Percentiles rank a stretch among this genome's conserved stretches.
These are phyloP conservation scores for Drosophila prosaltans DNA, from an alignment of 1,140 invertebrate species.

Conservation along the genomic window DNA sequence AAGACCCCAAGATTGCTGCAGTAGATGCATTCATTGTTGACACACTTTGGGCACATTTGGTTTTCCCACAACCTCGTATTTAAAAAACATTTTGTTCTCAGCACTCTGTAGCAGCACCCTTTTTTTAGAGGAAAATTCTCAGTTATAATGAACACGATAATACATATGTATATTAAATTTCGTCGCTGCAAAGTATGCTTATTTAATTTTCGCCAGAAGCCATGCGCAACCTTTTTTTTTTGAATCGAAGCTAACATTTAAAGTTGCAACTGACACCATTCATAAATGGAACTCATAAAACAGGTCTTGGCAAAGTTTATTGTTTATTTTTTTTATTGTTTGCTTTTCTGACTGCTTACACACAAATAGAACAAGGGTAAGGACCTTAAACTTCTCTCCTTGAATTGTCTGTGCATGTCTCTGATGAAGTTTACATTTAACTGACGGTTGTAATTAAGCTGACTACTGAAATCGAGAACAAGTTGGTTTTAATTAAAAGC, in stretches of 20 bases:
- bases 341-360: background rate
- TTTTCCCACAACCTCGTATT: conserved; percentile 42
- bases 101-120: background rate
- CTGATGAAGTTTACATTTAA: background rate
- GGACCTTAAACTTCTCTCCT: conserved; percentile 33
- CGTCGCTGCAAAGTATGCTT: conserved; percentile 36
- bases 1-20: background rate
- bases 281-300: conserved; percentile 24
- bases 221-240: too few relatives aligned
- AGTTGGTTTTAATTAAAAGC: conserved; percentile 39
- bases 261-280: background rate
- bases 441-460: conserved; percentile 48
- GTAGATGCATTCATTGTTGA: conserved; percentile 38
- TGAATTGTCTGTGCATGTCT: conserved; percentile 28
- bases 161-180: conserved; percentile 2
- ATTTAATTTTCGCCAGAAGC: background rate
- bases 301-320: background rate
- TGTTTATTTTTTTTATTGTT: background rate
- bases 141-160: background rate
- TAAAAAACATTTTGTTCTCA: background rate
- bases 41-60: conserved; percentile 23
- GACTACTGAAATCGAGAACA: conserved; percentile 48
- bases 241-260: too few relatives aligned
- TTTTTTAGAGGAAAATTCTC: conserved; percentile 16
- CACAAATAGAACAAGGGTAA: conserved; percentile 26